phyloP scores from a whole-genome alignment of 2,888 invertebrate genomes.

The Calameuta pallipes region DNA sequence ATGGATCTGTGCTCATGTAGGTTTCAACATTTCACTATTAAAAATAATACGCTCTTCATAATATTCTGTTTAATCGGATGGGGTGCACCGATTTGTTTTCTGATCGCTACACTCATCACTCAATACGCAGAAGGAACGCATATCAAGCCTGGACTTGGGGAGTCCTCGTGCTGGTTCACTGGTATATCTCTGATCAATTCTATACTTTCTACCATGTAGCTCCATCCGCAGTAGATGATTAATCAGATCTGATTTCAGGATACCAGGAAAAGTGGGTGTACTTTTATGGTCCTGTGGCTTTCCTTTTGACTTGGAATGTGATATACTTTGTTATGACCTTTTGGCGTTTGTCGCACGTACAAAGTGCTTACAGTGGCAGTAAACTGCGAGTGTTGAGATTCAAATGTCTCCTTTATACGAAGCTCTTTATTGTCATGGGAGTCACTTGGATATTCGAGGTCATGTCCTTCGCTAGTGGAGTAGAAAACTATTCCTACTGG shows the following conservation, averaged over 20 bases:
- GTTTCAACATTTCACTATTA: constrained; percentile 63
- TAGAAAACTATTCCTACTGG: constrained; percentile 48
- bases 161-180: constrained; percentile 74
- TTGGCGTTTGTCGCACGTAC: constrained; percentile 70
- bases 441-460: constrained; percentile 80
- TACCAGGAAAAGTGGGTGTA: constrained; percentile 72
- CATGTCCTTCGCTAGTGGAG: constrained; percentile 59
- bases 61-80: constrained; percentile 73
- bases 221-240: background rate
- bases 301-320: constrained; percentile 71
- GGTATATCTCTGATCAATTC: constrained; percentile 63
- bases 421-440: constrained; percentile 78
- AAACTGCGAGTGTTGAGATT: constrained; percentile 64
- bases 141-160: constrained; percentile 72
- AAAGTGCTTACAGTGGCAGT: constrained; percentile 68
- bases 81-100: constrained; percentile 70
- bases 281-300: constrained; percentile 76
- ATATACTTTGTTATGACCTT: constrained; percentile 72
- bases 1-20: constrained; percentile 41
- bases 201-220: background rate
- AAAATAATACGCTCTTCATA: constrained; percentile 69
- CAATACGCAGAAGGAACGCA: constrained; percentile 70
- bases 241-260: constrained; percentile 63
- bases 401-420: constrained; percentile 74
- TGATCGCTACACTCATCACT: constrained; percentile 68